Base-by-base conservation (phyloP, 2,888 invertebrate species). In the Drosophila pullipes region DNA sequence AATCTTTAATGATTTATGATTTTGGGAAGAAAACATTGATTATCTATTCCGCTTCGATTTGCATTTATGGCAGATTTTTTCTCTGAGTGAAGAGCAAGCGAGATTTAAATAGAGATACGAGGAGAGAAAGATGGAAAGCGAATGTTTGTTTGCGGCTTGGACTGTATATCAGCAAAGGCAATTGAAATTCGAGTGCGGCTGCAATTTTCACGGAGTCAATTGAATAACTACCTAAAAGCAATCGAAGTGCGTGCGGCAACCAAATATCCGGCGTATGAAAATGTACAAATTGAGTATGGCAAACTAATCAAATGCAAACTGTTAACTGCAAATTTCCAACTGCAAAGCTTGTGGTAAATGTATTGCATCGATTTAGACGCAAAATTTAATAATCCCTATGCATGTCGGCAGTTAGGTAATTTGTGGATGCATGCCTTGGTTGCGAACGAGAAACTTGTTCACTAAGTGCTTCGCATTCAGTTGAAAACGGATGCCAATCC, bases 191-290 rank as follows among this genome's bases (percentile, higher is more conserved):
- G 49, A 54, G 41, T 47, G 57, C 61, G 49, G 41, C 60, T 35
- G 41, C 73, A 62, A 68, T 63, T 79, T 33, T 66, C 74, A 61
- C 72, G 73, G 73, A 90, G 62, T 74, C 86, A 83, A 89, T 81
- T 90, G 83, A 71, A 78, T 73, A 73, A 74, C 78, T 69, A 74
- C 62, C 75, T 67, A 74, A 76, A 76, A 54, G 30, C 69, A 82
- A 69, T 61, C 66, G 22, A 77, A 70, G 63, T 76, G 72, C 63
- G 70, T 62, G 66, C 44, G 52, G 67, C 54, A 53, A 65, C 61
- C 33, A 66, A 83, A 44, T 65, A 47, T 55, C 61, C 37, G 55
- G 53, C 54, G 50, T 50, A 67, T 67, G 65, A 52, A 68, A 73
- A 64, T 61, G 53, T 33, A 69, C 74, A 84, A 65, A 30, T 39